Conservation (phyloP, 1,140 invertebrate genomes). For the Aporrectodea caliginosa region DNA sequence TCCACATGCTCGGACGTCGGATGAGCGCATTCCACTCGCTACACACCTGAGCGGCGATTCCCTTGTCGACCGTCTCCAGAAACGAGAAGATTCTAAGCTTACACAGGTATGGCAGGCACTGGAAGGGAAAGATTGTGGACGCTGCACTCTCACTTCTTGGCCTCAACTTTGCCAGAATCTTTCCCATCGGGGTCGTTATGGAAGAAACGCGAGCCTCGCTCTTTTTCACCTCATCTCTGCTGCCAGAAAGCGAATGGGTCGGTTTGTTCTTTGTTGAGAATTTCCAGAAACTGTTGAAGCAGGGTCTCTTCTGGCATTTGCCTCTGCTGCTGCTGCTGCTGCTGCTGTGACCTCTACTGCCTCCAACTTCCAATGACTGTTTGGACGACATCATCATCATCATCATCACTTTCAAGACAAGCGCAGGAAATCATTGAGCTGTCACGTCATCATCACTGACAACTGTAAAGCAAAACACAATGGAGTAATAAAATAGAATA, state of each 20-base stretch:
- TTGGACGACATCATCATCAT: not conserved
- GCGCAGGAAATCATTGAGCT: not conserved
- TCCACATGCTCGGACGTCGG: conserved; percentile 43
- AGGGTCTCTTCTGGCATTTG: not conserved
- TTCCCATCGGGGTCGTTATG: not conserved
- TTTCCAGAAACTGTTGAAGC: not conserved
- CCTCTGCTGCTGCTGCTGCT: not conserved
- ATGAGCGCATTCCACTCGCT: conserved; percentile 40
- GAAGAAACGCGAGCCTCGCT: not conserved
- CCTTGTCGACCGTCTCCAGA: conserved; percentile 43
- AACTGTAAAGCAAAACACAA: too few relatives aligned
- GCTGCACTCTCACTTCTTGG: not conserved
- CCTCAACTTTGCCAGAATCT: not conserved
- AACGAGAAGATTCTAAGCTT: conserved; percentile 49
- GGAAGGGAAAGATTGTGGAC: conserved; percentile 40
- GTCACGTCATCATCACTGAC: too few relatives aligned
- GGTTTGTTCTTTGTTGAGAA: not conserved
- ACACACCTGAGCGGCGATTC: conserved; percentile 40
- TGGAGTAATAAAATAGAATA: too few relatives aligned
- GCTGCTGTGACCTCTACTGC: not conserved
- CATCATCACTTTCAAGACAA: not conserved
- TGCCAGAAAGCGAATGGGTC: not conserved
- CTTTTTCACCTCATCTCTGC: not conserved
- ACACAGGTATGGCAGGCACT: conserved; percentile 43
- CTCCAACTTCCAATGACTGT: not conserved